These are phyloP conservation scores for Lemur catta DNA, from an alignment of 2,797 vertebrate genomes.

Conservation along the genomic window DNA sequence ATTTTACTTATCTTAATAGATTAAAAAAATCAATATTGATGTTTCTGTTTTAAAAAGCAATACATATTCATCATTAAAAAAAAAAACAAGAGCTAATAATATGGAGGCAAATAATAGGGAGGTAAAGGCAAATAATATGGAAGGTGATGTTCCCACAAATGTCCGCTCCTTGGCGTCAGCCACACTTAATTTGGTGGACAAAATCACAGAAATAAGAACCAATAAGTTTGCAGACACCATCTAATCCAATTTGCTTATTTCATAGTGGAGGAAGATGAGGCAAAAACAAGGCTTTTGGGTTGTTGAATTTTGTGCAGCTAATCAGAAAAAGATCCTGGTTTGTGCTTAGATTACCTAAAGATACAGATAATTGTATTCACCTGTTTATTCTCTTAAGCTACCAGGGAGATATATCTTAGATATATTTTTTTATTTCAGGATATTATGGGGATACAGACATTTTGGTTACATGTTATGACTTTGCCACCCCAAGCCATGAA, in stretches of 20 bases:
- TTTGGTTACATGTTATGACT: too few species aligned
- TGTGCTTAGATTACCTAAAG: background rate
- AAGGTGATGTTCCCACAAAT: background rate
- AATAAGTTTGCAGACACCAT: background rate
- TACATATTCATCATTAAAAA: background rate
- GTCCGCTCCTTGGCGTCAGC: background rate
- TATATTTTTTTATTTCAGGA: background rate
- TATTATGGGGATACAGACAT: too few species aligned
- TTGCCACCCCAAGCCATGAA: too few species aligned
- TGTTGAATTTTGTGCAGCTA: background rate
- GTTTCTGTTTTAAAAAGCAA: constrained; percentile 7
- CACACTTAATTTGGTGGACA: background rate
- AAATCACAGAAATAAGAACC: background rate
- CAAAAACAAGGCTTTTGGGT: background rate
- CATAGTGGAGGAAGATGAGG: background rate
- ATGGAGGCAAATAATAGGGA: too few species aligned
- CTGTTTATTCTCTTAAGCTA: background rate
- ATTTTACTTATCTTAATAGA: background rate
- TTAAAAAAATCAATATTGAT: background rate
- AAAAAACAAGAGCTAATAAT: background rate
- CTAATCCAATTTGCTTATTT: background rate
- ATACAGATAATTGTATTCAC: background rate
- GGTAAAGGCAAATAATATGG: background rate
- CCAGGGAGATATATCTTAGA: background rate
- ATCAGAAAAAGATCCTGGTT: background rate